Base-by-base conservation (phyloP, 1,140 invertebrate species). In the Brachionus angularis region DNA sequence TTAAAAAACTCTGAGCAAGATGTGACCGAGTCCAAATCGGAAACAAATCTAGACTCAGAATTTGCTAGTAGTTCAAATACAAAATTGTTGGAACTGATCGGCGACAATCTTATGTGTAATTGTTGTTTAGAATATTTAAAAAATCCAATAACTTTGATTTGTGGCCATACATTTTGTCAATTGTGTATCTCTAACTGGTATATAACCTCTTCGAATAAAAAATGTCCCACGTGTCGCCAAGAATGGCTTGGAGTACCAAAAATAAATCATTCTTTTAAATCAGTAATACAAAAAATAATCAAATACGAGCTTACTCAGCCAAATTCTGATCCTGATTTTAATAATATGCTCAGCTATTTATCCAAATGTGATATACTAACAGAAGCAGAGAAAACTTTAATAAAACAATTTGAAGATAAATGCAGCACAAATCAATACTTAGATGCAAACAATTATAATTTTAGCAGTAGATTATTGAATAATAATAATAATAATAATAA, bases 81-180 rank as follows among this genome's bases (percentile, higher is more conserved):
- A 12, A 36, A 36, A 39, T 12, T 58, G 1, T 23, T 58, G 4
- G 39, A 58, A 39, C 25, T 58, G 25, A 58, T 58, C 8, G 39
- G 39, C 25, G 53, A 58, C 12, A 39, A 47, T 46, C 47, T 67
- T 36, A 16, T 42, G 3, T 67, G 62, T 67, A 34, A 34, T 50
- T 67, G 62, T 36, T 67, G 62, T 14, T 34, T 67, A 27, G 42
- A 67, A 33, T 18, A 47, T 34, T 46, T 67, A 8, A 31, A 33
- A 50, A 1, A 4, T 10, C 62, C 62, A 18, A 33, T 50, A 0
- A 67, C 62, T 2, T 21, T 67, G 3, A 34, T n/a, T 16, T 67
- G 62, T n/a, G 62, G 62, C 21, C 62, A 67, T 50, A 21, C 62
- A 25, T 67, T 67, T 67, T 67, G 62, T 36, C 62, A 50, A 46